Base-by-base conservation (phyloP, 1,140 invertebrate genomes). In the Prorops nasuta region DNA sequence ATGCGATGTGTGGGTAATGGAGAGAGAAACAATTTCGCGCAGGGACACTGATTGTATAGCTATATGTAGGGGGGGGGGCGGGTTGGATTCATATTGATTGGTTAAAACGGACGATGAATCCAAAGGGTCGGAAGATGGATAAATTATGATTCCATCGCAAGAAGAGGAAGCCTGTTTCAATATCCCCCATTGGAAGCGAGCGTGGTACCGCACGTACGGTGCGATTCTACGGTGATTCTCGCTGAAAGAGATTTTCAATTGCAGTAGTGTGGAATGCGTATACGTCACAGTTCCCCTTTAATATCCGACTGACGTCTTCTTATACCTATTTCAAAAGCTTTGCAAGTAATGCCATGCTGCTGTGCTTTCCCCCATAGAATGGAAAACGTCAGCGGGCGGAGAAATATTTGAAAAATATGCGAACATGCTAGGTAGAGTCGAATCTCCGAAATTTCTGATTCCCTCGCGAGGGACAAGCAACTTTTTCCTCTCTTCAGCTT, bases 231-330 rank as follows among this genome's bases (percentile, higher is more conserved):
- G 24, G 24, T 10, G 31, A 8, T 44, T 8, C 24, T n/a, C 31
- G 20, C 38, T 16, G 14, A 19, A 40, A 19, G 38, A 19, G 20
- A 40, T 22, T 40, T 40, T 19, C 38, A 40, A 40, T 40, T 40
- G 8, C 17, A 40, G 38, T 7, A 4, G 17, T 14, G 17, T 14
- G 35, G 14, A 3, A 20, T 20, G 34, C 34, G 15, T 35, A 35
- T 35, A 35, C 15, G 34, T 35, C 34, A n/a, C 34, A 7, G 24
- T 28, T 35, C 34, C 18, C 17, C 10, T 40, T 40, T 20, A 40
- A 40, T 40, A 40, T 40, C 38, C 38, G 38, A 15, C 34, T 35
- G 34, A 9, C 38, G 38, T 40, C 38, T 19, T 40, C 38, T 40
- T 40, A 22, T 22, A 22, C 18, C 38, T 20, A 40, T 40, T 40